Conservation (phyloP, 1,140 invertebrate genomes). For the Drosophila equinoxialis region DNA sequence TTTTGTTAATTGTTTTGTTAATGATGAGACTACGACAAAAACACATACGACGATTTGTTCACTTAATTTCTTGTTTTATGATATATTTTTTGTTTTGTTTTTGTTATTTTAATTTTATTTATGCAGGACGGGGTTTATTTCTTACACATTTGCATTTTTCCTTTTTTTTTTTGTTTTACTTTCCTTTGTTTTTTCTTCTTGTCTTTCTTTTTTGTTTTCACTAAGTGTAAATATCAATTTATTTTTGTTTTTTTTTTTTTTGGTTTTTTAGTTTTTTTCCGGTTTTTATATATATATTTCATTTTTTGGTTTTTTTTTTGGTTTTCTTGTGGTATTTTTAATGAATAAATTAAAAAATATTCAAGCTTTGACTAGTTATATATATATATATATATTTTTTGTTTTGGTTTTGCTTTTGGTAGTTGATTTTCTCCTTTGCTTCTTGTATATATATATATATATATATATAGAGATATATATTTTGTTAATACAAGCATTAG, state of each 20-base stretch:
- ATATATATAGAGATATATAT: constrained; percentile 51
- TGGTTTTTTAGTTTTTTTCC: constrained; percentile 28
- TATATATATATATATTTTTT: constrained; percentile 30
- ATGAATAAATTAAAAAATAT: constrained; percentile 81
- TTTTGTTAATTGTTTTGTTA: constrained; percentile 40
- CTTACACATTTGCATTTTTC: constrained; percentile 80
- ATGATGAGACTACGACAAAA: constrained; percentile 67
- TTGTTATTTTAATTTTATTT: constrained; percentile 80
- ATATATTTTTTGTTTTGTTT: constrained; percentile 71
- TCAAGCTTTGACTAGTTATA: constrained; percentile 79
- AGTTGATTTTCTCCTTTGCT: constrained; percentile 52
- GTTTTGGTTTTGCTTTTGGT: constrained; percentile 55
- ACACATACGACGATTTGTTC: constrained; percentile 59
- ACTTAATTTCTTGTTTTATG: constrained; percentile 60
- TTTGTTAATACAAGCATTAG: constrained; percentile 19
- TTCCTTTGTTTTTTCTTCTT: constrained; percentile 49
- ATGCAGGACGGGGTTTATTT: constrained; percentile 83
- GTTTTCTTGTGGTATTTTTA: constrained; percentile 63
- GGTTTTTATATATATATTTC: constrained; percentile 68
- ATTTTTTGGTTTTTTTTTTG: constrained; percentile 50
- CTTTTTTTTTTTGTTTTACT: constrained; percentile 53
- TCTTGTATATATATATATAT: constrained; percentile 17
- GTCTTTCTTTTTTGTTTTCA: constrained; percentile 63
- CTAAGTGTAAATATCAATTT: constrained; percentile 82
- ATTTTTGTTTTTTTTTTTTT: constrained; percentile 56